phyloP scores from a whole-genome alignment of 2,888 invertebrate genomes.

The Callyntrura guangdongensis region DNA sequence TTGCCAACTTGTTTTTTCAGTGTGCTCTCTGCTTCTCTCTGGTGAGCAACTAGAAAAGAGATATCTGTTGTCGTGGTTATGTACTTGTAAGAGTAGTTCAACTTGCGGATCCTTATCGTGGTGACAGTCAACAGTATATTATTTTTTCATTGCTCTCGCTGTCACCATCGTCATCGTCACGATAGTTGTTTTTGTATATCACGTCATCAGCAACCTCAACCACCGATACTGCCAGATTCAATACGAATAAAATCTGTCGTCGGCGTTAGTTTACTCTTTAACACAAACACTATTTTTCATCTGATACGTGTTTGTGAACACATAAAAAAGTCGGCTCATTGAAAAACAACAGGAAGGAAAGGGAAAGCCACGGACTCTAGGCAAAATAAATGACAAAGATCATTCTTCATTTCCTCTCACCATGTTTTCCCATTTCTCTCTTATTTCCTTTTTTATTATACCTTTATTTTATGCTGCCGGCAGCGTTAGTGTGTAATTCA shows the following conservation, averaged over 20 bases:
- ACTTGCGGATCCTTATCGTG: background rate
- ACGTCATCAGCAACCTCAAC: slow-evolving; percentile 6
- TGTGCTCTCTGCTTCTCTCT: slow-evolving; percentile 33
- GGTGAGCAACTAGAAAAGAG: slow-evolving; percentile 16
- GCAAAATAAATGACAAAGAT: slow-evolving; percentile 32
- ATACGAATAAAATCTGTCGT: slow-evolving; percentile 3
- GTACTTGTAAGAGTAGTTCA: background rate
- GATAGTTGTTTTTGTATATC: slow-evolving; percentile 38
- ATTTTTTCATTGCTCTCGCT: background rate
- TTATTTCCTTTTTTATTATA: background rate
- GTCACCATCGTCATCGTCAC: slow-evolving; percentile 31
- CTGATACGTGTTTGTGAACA: slow-evolving; percentile 31
- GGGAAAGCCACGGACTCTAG: background rate
- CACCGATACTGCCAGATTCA: background rate
- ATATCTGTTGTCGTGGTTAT: background rate
- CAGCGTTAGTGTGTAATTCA: background rate
- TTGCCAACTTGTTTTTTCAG: slow-evolving; percentile 29
- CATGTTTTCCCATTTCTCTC: background rate
- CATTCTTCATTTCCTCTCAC: slow-evolving; percentile 50
- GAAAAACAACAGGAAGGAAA: background rate
- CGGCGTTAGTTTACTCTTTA: background rate
- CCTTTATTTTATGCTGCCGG: background rate
- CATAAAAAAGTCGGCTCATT: background rate
- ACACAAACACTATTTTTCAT: slow-evolving; percentile 39
- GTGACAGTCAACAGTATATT: slow-evolving; percentile 29